phyloP scores from a whole-genome alignment of 2,113 vertebrate genomes.

The Smithornis capensis region DNA sequence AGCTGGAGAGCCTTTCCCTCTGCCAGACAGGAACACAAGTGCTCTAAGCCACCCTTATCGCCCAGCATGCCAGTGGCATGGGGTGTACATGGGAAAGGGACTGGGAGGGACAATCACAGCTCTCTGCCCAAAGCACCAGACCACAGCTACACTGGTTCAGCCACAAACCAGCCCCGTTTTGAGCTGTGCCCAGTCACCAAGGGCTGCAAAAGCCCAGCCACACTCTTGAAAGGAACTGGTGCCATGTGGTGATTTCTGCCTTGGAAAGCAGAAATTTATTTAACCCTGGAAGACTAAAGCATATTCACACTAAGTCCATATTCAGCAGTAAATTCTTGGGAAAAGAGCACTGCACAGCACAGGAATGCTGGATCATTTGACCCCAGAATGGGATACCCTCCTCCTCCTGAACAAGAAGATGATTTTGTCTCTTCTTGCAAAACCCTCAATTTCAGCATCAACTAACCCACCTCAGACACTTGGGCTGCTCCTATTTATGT shows the following conservation, averaged over 20 bases:
- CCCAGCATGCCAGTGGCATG: not conserved
- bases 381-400: not conserved
- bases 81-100: not conserved
- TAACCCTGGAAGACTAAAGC: not conserved
- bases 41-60: not conserved
- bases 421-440: slow-evolving; percentile 49
- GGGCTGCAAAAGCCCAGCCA: not conserved
- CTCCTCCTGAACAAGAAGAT: not conserved
- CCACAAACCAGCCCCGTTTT: not conserved
- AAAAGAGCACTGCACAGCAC: not conserved
- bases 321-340: not conserved
- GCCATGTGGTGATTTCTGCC: not conserved
- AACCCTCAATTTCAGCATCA: not conserved
- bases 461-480: not conserved
- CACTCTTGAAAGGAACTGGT: not conserved
- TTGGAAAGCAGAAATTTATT: not conserved
- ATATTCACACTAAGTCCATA: not conserved
- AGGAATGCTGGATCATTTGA: not conserved
- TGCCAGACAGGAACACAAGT: fast-evolving
- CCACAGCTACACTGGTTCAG: not conserved
- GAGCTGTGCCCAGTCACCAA: not conserved
- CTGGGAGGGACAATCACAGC: not conserved
- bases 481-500: not conserved
- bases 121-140: not conserved
- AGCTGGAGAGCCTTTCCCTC: not conserved